Conservation (phyloP, 2,113 vertebrate genomes). For the Pedetes capensis region DNA sequence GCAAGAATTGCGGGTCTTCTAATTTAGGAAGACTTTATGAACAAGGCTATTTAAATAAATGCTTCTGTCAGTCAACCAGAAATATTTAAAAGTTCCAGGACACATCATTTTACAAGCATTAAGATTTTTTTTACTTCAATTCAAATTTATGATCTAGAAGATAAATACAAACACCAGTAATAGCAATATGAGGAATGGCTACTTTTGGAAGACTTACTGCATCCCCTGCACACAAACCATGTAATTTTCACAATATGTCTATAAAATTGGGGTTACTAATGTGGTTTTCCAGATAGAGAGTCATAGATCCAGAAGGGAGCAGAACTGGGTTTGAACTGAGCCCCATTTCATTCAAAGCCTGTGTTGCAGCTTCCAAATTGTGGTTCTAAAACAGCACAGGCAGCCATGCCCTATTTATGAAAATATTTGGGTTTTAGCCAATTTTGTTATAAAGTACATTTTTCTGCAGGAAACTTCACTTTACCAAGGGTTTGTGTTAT, state of each 20-base stretch:
- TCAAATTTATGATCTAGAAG: background rate
- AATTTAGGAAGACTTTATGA: constrained; percentile 8
- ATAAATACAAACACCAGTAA: background rate
- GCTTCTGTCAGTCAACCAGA: constrained; percentile 15
- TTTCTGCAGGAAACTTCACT: constrained; percentile 13
- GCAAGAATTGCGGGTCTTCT: background rate
- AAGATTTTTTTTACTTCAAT: background rate
- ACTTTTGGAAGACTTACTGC: background rate
- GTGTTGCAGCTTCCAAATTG: constrained; percentile 24
- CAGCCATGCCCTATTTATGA: constrained; percentile 36
- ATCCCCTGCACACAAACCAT: background rate
- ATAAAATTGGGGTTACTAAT: background rate
- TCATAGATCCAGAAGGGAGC: background rate
- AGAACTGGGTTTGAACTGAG: constrained; percentile 31
- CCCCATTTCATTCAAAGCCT: background rate
- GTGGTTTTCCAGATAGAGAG: background rate
- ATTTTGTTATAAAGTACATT: constrained; percentile 34
- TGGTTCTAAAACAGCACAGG: background rate
- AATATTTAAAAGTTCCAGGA: background rate
- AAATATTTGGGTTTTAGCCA: constrained; percentile 39
- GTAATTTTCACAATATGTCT: constrained; percentile 17
- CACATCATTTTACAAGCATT: background rate
- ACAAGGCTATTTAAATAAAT: background rate
- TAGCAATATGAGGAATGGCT: background rate
- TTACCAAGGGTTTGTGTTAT: constrained; percentile 6